phyloP scores from a whole-genome alignment of 2,113 vertebrate species.

The Pseudorasbora parva region DNA sequence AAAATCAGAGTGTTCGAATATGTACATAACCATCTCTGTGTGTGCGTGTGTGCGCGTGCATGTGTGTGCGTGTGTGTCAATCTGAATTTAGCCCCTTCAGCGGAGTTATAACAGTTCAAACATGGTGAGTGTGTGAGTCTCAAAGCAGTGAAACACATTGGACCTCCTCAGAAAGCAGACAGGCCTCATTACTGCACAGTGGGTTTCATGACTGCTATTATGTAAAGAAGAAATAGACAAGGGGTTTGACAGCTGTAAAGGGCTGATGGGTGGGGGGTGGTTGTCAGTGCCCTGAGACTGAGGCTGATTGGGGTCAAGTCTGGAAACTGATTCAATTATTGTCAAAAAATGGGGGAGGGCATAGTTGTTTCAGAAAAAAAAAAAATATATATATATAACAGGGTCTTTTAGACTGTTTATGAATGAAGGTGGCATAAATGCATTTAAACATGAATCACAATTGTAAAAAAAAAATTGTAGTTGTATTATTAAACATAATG shows the following conservation, averaged over 20 bases:
- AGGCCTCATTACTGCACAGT: conserved; percentile 30
- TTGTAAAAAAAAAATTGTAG: too few species aligned
- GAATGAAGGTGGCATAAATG: not conserved
- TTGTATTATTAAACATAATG: too few species aligned
- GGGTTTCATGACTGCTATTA: conserved; percentile 26
- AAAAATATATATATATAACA: not conserved
- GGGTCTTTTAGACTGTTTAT: not conserved
- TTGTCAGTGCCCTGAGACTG: not conserved
- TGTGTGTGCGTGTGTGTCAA: not conserved
- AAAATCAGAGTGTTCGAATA: not conserved
- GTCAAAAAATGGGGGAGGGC: not conserved
- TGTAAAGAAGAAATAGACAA: conserved; percentile 38
- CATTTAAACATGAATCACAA: not conserved
- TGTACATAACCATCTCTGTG: not conserved
- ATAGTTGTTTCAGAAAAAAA: not conserved
- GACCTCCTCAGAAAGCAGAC: not conserved
- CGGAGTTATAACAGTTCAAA: not conserved
- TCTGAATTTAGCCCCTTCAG: not conserved
- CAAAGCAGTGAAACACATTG: not conserved
- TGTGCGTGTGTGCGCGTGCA: too few species aligned
- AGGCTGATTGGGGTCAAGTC: conserved; percentile 24
- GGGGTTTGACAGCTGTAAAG: conserved; percentile 15
- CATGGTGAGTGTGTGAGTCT: too few species aligned
- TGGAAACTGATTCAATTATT: conserved; percentile 4
- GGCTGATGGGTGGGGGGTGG: not conserved